Evolutionary conservation across 2,797 vertebrate genomes (phyloP), one percentile per base, ranked within the genome.

Genomic region (Podarcis siculus): DNA sequence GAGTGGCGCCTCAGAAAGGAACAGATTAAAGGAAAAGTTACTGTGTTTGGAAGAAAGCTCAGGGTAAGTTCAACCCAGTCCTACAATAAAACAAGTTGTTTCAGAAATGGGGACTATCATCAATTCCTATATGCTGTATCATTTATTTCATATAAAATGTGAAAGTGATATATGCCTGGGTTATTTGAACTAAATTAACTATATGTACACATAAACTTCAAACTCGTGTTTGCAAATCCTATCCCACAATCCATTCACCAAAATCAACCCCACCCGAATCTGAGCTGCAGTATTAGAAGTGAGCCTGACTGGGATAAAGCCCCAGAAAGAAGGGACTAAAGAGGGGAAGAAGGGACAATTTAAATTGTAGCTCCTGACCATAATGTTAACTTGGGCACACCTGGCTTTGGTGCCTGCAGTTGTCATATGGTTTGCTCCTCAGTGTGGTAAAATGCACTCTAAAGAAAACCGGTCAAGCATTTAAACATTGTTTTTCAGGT

Each of bases 1-100:
- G 99, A 99, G 95, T 99, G 99, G 99, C 98, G 99, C 61, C 98
- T 99, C 82, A 98, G 99, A 89, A 99, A 99, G 95, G 99, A 99
- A 86, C 98, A 99, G 95, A 98, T 98, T 90, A 99, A 99, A 97
- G 99, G 99, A 94, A 99, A 98, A 97, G 97, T 99, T 95, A 99
- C 98, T 1, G 98, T 99, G 93, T 99, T 99, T 82, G 99, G 99
- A 95, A 98, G 99, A 96, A 99, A 99, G 94, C 98, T 99, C 85
- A 96, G 99, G 97, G 99, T 99, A 97, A 97, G 98, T 95, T 85
- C 25, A 82, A 66, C 49, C 58, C 86, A 73, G 87, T 39, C 5
- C 85, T 85, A 12, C 21, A 80, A 64, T 85, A 45, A 13, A 25
- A 61, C 66, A 23, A 92, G 85, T 87, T 85, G 61, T 61, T 93